Base-by-base conservation (phyloP, 2,888 invertebrate species). In the Yponomeuta sedellus region DNA sequence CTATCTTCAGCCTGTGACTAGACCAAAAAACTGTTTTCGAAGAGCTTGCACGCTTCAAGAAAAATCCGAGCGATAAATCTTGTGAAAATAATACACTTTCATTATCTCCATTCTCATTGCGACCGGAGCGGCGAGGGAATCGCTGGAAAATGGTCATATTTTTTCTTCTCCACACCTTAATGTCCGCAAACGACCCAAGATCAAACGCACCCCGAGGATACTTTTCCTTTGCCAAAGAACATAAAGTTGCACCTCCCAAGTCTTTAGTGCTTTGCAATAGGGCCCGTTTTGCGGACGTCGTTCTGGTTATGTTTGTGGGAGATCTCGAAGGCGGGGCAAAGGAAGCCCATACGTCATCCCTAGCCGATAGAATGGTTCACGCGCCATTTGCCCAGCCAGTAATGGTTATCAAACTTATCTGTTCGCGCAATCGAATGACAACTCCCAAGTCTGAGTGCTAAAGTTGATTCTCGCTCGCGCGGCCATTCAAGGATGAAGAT, bases 151-250 rank as follows among this genome's bases (percentile, higher is more conserved):
- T 16, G 44, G 44, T 52, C 44, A 12, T 52, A 52, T 52, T 52
- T 52, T 59, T 59, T 59, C 25, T 59, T 22, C 59, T 22, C 59
- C 59, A 59, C 59, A 59, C 59, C 59, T 59, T 59, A 58, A 59
- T 25, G 59, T 59, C 59, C 59, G 22, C 58, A 59, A 22, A 25
- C 59, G 59, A 59, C 25, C 59, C 12, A 25, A 20, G 20, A 59
- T 59, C 59, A 59, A 20, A 59, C 59, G 12, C 25, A 59, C 22
- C 59, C 57, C 61, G 57, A 62, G 63, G 67, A 68, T 64, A 66
- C 44, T 52, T 52, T 52, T 52, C 16, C 44, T 52, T 52, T 16
- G 44, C 44, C 44, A 52, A 52, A 12, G 16, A 5, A 52, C 44
- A 16, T 16, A 52, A 52, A 12, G 16, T 52, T 16, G 12, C 44